Evolutionary conservation across 2,888 invertebrate species (phyloP), one percentile per base, ranked within the genome.

Genomic region (Stratiomys singularior): DNA sequence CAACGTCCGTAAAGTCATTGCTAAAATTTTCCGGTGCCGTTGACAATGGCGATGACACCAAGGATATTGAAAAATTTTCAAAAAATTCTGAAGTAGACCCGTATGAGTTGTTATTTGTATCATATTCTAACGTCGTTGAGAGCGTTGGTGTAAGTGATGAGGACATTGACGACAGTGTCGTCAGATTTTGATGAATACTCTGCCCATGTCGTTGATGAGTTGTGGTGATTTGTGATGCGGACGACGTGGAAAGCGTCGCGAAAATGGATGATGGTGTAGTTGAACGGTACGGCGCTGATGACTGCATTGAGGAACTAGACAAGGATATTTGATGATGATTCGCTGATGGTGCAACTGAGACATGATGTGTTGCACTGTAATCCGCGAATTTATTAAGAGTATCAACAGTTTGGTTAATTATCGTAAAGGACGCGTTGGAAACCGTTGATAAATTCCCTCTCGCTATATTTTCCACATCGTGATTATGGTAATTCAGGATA

Each of bases 81-180:
- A 76, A 76, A 52, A 78, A 60, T 18, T 77, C 72, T 13, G 79
- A 64, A 69, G 66, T 67, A 21, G 47, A 66, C 25, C 78, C 76
- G 66, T 78, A 78, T 37, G 69, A 64, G n/a, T 13, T 58, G 63
- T 79, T 76, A 23, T 76, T 56, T 30, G 66, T 7, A 9, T 69
- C 69, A 69, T 69, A 69, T 46, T 69, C 67, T 13, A 74, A 60
- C 44, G 67, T 56, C 44, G 79, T 58, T 27, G 77, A 77, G 15
- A 76, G 9, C n/a, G 77, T 74, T 46, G 72, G 30, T 46, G 76
- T 56, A n/a, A 66, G 18, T 66, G 60, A 21, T 23, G 64, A 23
- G 7, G 72, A 21, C 66, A 56, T 27, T 67, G 77, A 28, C 18
- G 27, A 21, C 27, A 63, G 72, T 30, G 52, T 28, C 15, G 74